phyloP scores from a whole-genome alignment of 1,140 invertebrate species.

The Lepidurus arcticus region DNA sequence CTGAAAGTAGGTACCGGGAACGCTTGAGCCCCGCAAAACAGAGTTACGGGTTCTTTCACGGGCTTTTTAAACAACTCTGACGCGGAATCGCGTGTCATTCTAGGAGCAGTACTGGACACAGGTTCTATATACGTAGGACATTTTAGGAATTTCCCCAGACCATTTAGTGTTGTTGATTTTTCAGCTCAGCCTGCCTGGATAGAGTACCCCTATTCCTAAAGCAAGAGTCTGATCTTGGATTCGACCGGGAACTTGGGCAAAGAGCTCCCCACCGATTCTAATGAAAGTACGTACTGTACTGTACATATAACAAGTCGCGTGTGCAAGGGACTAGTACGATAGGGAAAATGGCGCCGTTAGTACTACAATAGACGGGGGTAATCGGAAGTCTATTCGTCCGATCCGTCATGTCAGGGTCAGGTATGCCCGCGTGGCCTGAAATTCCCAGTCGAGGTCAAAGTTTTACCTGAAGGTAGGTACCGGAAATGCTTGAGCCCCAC shows the following conservation, averaged over 20 bases:
- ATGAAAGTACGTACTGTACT: neutral
- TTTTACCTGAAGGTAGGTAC: constrained; percentile 39
- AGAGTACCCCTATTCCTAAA: constrained; percentile 24
- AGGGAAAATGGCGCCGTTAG: neutral
- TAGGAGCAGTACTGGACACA: constrained; percentile 40
- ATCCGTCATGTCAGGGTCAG: constrained; percentile 19
- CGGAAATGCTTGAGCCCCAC: constrained; percentile 46
- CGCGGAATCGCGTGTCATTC: constrained; percentile 36
- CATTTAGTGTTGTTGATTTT: constrained; percentile 33
- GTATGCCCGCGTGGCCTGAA: neutral
- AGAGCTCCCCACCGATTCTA: constrained; percentile 41
- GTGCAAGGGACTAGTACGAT: too few relatives aligned
- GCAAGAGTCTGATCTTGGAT: constrained; percentile 12
- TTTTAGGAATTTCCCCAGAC: neutral
- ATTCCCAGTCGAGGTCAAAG: neutral
- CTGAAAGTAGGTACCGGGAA: constrained; percentile 41
- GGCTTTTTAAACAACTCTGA: constrained; percentile 26
- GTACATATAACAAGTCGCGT: neutral
- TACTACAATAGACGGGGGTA: too few relatives aligned
- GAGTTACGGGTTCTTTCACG: constrained; percentile 37
- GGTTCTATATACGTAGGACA: constrained; percentile 36
- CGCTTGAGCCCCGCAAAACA: constrained; percentile 49
- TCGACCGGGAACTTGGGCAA: constrained; percentile 38
- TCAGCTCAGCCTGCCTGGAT: constrained; percentile 2
- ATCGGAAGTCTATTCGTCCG: neutral